Evolutionary conservation across 2,113 vertebrate species (phyloP).

Genomic region (Heloderma charlesbogerti): DNA sequence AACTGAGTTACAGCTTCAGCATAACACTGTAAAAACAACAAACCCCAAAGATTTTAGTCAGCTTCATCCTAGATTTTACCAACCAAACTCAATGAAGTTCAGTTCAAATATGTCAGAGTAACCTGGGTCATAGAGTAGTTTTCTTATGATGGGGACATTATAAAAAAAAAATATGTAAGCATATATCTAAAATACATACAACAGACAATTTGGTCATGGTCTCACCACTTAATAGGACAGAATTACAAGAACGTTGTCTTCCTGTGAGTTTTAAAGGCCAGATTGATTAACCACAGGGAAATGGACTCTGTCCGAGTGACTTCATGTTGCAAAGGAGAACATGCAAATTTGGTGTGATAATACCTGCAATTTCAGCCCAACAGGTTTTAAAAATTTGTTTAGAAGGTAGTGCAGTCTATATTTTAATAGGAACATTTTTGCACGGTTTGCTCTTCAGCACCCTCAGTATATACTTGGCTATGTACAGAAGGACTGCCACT

Average conservation of each 20-base stretch:
- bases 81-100: background rate
- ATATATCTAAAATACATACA: background rate
- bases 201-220: background rate
- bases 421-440: conserved; percentile 49
- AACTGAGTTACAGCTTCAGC: background rate
- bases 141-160: background rate
- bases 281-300: background rate
- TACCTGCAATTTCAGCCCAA: conserved; percentile 19
- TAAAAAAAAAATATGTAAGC: conserved; percentile 11
- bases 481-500: conserved; percentile 1
- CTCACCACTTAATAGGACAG: background rate
- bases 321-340: background rate
- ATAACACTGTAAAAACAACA: background rate
- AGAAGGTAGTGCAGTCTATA: background rate
- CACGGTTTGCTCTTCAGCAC: conserved; percentile 43
- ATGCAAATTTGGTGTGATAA: background rate
- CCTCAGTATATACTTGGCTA: conserved; percentile 20
- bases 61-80: background rate
- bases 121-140: background rate
- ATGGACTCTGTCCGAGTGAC: background rate
- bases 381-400: background rate
- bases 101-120: conserved; percentile 27
- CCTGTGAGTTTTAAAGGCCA: conserved; percentile 18
- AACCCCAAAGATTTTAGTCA: background rate
- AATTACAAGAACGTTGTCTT: background rate